Conservation (phyloP, 1,140 invertebrate genomes). For the Penaeus indicus region DNA sequence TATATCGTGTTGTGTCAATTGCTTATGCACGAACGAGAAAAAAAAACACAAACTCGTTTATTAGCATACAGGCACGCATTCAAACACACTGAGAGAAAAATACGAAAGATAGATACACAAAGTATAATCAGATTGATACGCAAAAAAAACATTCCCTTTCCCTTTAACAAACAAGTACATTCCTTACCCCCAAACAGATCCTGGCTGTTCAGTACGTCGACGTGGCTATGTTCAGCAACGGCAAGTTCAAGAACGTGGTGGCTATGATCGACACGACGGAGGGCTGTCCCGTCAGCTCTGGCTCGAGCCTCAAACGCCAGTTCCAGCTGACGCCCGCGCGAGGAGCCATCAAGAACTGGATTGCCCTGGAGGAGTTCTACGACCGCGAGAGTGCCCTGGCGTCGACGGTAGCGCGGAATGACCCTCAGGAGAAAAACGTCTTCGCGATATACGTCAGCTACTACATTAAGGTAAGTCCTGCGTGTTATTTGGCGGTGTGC, state of each 20-base stretch:
- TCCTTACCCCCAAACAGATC: conserved; percentile 69
- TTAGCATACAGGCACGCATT: conserved; percentile 11
- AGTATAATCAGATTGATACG: background rate
- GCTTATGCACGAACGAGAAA: background rate
- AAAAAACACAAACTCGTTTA: background rate
- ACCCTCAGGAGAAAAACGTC: conserved; percentile 60
- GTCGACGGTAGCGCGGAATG: conserved; percentile 78
- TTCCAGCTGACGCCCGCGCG: conserved; percentile 80
- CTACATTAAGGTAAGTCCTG: conserved; percentile 80
- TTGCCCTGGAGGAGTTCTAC: conserved; percentile 83
- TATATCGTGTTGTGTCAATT: background rate
- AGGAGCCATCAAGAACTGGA: conserved; percentile 86
- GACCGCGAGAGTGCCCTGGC: conserved; percentile 79
- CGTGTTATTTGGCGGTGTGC: background rate
- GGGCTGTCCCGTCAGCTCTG: conserved; percentile 78
- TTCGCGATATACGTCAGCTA: conserved; percentile 92
- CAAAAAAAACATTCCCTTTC: background rate
- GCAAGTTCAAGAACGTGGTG: conserved; percentile 96
- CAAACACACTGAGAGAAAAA: conserved; percentile 3
- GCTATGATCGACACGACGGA: conserved; percentile 87
- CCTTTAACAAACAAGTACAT: background rate
- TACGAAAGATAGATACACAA: background rate
- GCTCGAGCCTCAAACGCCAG: conserved; percentile 75
- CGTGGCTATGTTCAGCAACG: conserved; percentile 98
- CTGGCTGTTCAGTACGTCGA: conserved; percentile 95